These are phyloP conservation scores for Oligia fasciuncula DNA, from an alignment of 2,888 invertebrate species.

Conservation along the genomic window DNA sequence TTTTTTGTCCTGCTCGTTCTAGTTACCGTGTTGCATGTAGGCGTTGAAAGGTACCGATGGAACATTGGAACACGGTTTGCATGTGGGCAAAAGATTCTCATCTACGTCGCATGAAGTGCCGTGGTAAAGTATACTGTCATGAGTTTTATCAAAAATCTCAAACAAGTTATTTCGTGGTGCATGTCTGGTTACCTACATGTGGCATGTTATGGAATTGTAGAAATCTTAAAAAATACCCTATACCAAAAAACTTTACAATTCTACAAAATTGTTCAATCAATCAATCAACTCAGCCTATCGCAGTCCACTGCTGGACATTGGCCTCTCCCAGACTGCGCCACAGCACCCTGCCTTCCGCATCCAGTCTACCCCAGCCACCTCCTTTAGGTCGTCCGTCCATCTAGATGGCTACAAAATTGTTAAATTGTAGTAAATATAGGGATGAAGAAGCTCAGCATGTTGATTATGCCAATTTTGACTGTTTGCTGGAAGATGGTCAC, in stretches of 20 bases:
- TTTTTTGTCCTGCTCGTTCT: constrained; percentile 40
- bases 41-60: constrained; percentile 42
- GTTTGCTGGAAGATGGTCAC: not conserved
- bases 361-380: no score
- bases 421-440: not conserved
- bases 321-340: no score
- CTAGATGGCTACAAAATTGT: not conserved
- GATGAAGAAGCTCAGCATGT: not conserved
- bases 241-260: not conserved
- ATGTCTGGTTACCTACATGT: not conserved
- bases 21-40: constrained; percentile 41
- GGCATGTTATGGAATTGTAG: not conserved
- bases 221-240: not conserved
- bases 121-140: constrained; percentile 4
- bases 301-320: no score
- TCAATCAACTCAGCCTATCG: no score
- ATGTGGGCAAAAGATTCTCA: constrained; percentile 46
- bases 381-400: no score
- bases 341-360: no score
- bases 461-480: not conserved
- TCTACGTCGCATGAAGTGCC: constrained; percentile 16
- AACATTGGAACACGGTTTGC: constrained; percentile 12
- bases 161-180: constrained; percentile 20
- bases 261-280: not conserved
- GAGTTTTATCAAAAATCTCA: constrained; percentile 24